Percentiles rank a stretch among this genome's conserved stretches.
These are phyloP conservation scores for Sesamia inferens DNA, from an alignment of 2,888 invertebrate genomes.

Conservation along the genomic window DNA sequence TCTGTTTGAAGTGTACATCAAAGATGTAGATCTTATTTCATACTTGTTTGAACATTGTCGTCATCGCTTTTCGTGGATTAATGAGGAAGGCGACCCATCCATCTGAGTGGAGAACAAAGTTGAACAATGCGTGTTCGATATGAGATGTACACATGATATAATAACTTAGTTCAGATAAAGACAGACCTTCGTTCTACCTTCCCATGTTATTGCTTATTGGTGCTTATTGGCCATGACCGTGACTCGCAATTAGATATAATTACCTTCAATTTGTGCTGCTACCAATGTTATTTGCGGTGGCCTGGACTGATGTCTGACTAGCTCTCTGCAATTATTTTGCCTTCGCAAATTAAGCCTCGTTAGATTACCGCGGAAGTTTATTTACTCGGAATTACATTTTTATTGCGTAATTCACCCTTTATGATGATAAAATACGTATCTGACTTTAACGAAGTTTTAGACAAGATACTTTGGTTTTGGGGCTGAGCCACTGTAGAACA, in stretches of 20 bases:
- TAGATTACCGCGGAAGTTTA: constrained; percentile 74
- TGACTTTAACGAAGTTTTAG: constrained; percentile 20
- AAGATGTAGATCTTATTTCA: constrained; percentile 53
- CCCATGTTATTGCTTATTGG: constrained; percentile 87
- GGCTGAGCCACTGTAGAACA: constrained; percentile 51
- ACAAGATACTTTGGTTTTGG: constrained; percentile 32
- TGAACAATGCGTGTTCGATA: constrained; percentile 24
- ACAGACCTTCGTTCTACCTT: constrained; percentile 81
- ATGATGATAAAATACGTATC: constrained; percentile 16
- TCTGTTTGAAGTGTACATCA: constrained; percentile 59
- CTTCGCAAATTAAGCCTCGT: constrained; percentile 81
- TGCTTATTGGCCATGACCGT: constrained; percentile 90
- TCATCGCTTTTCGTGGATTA: constrained; percentile 56
- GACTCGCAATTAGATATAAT: constrained; percentile 88
- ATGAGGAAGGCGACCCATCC: constrained; percentile 41
- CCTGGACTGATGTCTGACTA: constrained; percentile 79
- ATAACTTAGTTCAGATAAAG: constrained; percentile 65
- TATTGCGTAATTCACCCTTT: constrained; percentile 46
- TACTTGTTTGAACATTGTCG: constrained; percentile 56
- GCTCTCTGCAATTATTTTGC: constrained; percentile 81
- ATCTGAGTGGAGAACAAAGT: constrained; percentile 32
- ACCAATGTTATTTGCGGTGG: constrained; percentile 83
- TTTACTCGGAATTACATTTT: constrained; percentile 61
- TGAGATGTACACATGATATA: constrained; percentile 50
- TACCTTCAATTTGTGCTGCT: constrained; percentile 88